These are phyloP conservation scores for Carterocephalus palaemon DNA, from an alignment of 2,888 invertebrate genomes.

Conservation along the genomic window DNA sequence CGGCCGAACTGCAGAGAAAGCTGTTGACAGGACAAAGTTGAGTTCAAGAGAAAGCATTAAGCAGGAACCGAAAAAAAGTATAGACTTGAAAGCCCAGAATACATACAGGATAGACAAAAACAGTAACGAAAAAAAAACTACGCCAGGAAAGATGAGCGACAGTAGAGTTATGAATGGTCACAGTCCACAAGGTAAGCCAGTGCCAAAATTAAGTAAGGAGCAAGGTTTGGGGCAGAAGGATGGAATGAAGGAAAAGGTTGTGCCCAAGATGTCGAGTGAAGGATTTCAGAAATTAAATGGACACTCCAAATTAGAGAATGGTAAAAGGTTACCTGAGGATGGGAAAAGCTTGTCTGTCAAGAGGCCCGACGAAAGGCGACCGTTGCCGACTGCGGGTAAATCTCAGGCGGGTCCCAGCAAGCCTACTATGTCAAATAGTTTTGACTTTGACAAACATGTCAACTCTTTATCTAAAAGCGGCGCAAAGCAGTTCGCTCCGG, in stretches of 20 bases:
- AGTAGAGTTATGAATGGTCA: slow-evolving; percentile 53
- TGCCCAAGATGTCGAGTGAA: slow-evolving; percentile 31
- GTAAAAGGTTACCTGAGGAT: slow-evolving; percentile 44
- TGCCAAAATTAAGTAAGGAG: slow-evolving; percentile 53
- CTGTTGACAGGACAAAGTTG: slow-evolving; percentile 50
- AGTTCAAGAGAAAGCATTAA: slow-evolving; percentile 42
- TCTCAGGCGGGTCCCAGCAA: slow-evolving; percentile 51
- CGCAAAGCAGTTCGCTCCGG: slow-evolving; percentile 73
- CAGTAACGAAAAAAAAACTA: slow-evolving; percentile 45
- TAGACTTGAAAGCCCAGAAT: slow-evolving; percentile 70
- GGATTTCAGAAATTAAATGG: slow-evolving; percentile 43
- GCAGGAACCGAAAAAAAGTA: slow-evolving; percentile 54
- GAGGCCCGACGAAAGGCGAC: slow-evolving; percentile 49
- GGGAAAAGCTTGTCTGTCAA: slow-evolving; percentile 45
- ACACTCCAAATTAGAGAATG: slow-evolving; percentile 34
- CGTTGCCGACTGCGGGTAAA: slow-evolving; percentile 36
- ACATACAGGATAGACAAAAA: slow-evolving; percentile 75
- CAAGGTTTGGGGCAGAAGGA: slow-evolving; percentile 38
- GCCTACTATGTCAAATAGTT: slow-evolving; percentile 48
- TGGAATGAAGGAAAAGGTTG: slow-evolving; percentile 46
- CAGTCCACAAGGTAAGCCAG: slow-evolving; percentile 50
- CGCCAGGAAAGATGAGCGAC: slow-evolving; percentile 46
- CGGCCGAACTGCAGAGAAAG: slow-evolving; percentile 43
- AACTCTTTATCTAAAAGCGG: slow-evolving; percentile 55
- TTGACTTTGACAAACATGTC: slow-evolving; percentile 72